A percentile compares a stretch with the other conserved stretches of the same genome.
Conservation (phyloP, 2,888 invertebrate genomes). For the Branchipolynoe longqiensis region DNA sequence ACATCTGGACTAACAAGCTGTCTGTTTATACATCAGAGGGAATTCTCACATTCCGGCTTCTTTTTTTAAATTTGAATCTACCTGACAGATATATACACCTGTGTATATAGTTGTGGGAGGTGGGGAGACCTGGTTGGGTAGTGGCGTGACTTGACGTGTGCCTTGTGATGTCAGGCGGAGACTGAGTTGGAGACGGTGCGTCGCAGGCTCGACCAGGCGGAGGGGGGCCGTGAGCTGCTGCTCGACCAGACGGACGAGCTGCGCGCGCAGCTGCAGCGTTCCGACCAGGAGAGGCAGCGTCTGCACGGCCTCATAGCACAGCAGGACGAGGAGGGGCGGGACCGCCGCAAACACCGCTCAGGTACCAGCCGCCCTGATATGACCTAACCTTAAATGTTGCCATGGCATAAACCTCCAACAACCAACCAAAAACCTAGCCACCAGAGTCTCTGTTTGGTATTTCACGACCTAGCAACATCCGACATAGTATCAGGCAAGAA, state of each 20-base stretch:
- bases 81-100: too few species aligned
- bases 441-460: background rate
- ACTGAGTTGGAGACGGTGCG: slow-evolving; percentile 75
- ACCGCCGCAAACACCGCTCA: slow-evolving; percentile 38
- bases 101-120: too few species aligned
- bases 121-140: too few species aligned
- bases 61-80: too few species aligned
- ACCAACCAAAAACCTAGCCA: background rate
- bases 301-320: slow-evolving; percentile 73
- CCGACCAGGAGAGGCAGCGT: slow-evolving; percentile 73
- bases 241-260: slow-evolving; percentile 77
- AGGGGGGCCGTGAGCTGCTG: slow-evolving; percentile 75
- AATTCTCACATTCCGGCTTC: too few species aligned
- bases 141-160: too few species aligned
- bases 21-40: too few species aligned
- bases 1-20: too few species aligned
- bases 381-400: background rate
- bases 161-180: slow-evolving; percentile 75
- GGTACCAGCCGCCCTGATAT: slow-evolving; percentile 2
- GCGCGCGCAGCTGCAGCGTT: slow-evolving; percentile 72
- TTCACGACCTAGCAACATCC: too few species aligned
- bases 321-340: slow-evolving; percentile 72
- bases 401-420: too few species aligned
- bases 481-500: too few species aligned
- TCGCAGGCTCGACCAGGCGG: slow-evolving; percentile 76